These are phyloP conservation scores for Anas acuta DNA, from an alignment of 2,797 vertebrate species.

Conservation along the genomic window DNA sequence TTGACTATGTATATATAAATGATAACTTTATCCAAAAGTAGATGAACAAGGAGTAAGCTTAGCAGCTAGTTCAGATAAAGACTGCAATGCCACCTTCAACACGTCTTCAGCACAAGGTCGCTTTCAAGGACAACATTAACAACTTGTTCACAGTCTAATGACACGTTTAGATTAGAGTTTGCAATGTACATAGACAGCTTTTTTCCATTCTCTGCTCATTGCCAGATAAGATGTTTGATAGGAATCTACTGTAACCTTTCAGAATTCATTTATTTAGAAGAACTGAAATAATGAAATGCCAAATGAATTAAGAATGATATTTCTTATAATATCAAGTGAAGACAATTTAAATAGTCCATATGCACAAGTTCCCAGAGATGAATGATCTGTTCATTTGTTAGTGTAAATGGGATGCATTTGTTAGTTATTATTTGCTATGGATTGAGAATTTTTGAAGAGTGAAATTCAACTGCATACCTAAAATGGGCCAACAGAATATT, in stretches of 20 bases:
- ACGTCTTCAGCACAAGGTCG: conserved; percentile 72
- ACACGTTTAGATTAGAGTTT: conserved; percentile 73
- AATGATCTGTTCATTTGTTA: conserved; percentile 73
- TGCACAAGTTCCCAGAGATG: conserved; percentile 60
- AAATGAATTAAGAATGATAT: conserved; percentile 78
- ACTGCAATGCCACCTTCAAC: conserved; percentile 24
- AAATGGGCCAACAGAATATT: background rate
- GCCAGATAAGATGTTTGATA: conserved; percentile 73
- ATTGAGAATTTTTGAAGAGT: background rate
- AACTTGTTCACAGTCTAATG: conserved; percentile 74
- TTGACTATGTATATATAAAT: conserved; percentile 17
- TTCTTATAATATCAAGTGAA: conserved; percentile 72
- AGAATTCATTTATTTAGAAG: conserved; percentile 78
- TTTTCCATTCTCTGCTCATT: conserved; percentile 62
- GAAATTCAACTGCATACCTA: background rate
- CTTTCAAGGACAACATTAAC: conserved; percentile 74
- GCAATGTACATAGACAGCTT: conserved; percentile 43
- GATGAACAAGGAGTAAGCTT: background rate
- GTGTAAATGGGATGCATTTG: conserved; percentile 33
- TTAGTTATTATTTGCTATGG: conserved; percentile 13
- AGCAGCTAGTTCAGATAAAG: conserved; percentile 45
- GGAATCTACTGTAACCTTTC: conserved; percentile 75
- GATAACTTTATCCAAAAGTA: conserved; percentile 24
- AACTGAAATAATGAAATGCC: conserved; percentile 79
- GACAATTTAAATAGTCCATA: conserved; percentile 81